Conservation (phyloP, 2,113 vertebrate species). For the Cavia porcellus region DNA sequence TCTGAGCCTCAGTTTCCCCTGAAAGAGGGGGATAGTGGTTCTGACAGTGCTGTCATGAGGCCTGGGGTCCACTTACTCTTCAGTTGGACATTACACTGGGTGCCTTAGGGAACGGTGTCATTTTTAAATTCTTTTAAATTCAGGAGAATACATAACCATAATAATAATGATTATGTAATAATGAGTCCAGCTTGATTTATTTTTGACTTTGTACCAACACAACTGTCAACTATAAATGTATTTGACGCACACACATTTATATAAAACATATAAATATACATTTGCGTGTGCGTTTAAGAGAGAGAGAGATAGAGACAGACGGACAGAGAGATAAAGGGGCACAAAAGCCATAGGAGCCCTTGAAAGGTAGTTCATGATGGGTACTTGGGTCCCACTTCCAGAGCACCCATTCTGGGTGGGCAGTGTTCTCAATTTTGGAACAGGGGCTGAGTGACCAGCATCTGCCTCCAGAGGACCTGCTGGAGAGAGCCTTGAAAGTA, state of each 20-base stretch:
- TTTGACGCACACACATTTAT: not conserved
- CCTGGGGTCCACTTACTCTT: not conserved
- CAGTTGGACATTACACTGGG: not conserved
- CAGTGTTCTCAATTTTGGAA: not conserved
- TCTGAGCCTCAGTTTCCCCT: not conserved
- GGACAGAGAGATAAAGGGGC: not conserved
- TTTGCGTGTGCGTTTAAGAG: not conserved
- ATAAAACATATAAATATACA: not conserved
- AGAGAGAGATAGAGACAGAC: not conserved
- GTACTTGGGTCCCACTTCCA: not conserved
- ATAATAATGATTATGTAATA: not conserved
- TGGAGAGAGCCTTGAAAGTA: not conserved
- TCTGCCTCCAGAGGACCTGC: not conserved
- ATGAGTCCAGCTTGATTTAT: not conserved
- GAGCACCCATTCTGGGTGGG: not conserved
- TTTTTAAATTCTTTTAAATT: slow-evolving; percentile 9
- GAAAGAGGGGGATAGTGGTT: not conserved
- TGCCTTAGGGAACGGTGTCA: not conserved
- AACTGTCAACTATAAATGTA: not conserved
- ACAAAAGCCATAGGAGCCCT: not conserved
- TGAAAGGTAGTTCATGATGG: not conserved
- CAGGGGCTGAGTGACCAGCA: not conserved
- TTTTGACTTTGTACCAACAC: not conserved
- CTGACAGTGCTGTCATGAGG: no score
- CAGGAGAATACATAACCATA: not conserved